These are phyloP conservation scores for Hephaestus fuliginosus DNA, from an alignment of 2,797 vertebrate species.

Conservation along the genomic window DNA sequence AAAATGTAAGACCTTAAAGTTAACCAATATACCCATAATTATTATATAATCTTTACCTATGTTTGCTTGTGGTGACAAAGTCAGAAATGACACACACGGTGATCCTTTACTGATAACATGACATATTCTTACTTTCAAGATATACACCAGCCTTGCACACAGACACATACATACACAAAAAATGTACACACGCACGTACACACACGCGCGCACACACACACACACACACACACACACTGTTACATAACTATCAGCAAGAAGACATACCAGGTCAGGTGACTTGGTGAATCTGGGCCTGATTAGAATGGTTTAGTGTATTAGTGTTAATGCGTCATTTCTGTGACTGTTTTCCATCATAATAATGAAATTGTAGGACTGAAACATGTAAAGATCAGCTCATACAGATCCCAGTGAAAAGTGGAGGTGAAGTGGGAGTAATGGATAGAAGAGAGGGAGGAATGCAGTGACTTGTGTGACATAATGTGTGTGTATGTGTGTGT, in stretches of 20 bases:
- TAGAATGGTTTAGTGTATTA: constrained; percentile 1
- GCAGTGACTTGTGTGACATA: constrained; percentile 1
- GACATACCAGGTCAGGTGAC: no score
- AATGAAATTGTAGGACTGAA: neutral
- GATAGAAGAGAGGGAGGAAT: constrained; percentile 36
- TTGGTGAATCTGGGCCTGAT: neutral
- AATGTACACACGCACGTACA: neutral
- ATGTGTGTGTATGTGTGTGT: constrained; percentile 17
- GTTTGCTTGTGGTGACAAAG: neutral
- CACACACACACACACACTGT: constrained; percentile 22
- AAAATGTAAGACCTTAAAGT: neutral
- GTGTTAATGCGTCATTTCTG: neutral
- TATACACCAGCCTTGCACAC: neutral
- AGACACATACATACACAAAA: no score
- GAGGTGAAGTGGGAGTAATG: constrained; percentile 10
- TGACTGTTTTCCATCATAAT: neutral
- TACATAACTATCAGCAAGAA: constrained; percentile 22
- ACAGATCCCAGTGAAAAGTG: constrained; percentile 4
- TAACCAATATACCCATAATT: neutral
- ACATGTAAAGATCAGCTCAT: neutral
- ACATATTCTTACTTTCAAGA: neutral
- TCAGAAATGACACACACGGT: neutral
- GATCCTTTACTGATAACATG: neutral
- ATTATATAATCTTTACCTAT: neutral
- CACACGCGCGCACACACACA: no score